phyloP scores from a whole-genome alignment of 1,140 invertebrate species.

The Xylocopa sonorina region DNA sequence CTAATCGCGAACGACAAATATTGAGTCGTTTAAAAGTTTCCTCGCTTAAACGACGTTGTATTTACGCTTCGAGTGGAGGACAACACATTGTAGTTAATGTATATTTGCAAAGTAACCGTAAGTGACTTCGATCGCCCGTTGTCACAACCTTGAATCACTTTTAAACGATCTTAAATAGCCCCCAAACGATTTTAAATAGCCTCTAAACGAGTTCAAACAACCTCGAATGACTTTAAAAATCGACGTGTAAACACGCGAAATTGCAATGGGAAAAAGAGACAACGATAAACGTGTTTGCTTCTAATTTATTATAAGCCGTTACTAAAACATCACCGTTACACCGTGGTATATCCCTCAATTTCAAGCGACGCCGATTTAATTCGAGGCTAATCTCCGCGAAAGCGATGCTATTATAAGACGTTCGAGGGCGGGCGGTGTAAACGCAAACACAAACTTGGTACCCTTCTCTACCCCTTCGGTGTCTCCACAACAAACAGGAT shows the following conservation, averaged over 20 bases:
- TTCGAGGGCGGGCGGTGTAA: slow-evolving; percentile 12
- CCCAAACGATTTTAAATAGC: too few relatives aligned
- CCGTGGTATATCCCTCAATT: slow-evolving; percentile 5
- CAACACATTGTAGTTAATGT: too few relatives aligned
- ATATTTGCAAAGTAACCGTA: too few relatives aligned
- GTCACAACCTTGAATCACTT: too few relatives aligned
- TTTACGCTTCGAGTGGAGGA: too few relatives aligned
- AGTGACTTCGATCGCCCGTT: too few relatives aligned
- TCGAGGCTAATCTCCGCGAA: slow-evolving; percentile 30
- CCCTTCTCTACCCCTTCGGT: slow-evolving; percentile 32
- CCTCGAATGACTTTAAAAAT: background rate
- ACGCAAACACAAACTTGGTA: slow-evolving; percentile 30
- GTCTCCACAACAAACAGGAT: slow-evolving; percentile 48
- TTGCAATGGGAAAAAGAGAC: background rate
- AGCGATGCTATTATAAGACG: slow-evolving; percentile 30
- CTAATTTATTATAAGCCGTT: background rate
- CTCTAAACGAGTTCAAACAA: too few relatives aligned
- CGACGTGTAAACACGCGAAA: too few relatives aligned
- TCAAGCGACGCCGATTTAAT: slow-evolving; percentile 15
- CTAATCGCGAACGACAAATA: slow-evolving; percentile 10
- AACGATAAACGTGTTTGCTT: background rate
- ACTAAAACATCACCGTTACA: background rate
- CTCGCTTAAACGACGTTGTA: too few relatives aligned
- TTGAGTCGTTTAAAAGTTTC: background rate
- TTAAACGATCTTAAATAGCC: too few relatives aligned